Evolutionary conservation across 2,113 vertebrate genomes (phyloP).

Genomic region (Sus scrofa): DNA sequence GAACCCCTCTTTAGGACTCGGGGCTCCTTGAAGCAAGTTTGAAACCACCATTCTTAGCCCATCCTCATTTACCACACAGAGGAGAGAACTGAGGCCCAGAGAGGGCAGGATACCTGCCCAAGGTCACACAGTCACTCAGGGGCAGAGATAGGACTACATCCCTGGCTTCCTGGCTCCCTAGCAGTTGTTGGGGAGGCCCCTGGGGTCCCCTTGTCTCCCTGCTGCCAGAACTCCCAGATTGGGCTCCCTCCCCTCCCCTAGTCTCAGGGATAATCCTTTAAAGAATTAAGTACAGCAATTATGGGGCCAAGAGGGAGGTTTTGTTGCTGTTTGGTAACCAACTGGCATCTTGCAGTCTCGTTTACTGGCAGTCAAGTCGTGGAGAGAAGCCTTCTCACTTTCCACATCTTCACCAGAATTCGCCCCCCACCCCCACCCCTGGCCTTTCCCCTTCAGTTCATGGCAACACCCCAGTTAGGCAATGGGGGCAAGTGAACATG

Average conservation of each 20-base stretch:
- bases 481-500: too few relatives aligned
- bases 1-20: background rate
- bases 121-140: background rate
- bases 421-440: background rate
- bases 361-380: constrained; percentile 59
- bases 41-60: background rate
- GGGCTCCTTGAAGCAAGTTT: background rate
- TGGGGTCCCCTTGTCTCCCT: background rate
- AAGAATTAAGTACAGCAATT: constrained; percentile 89
- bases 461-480: background rate
- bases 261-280: constrained; percentile 87
- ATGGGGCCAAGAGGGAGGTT: constrained; percentile 66
- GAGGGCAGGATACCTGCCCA: background rate
- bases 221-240: constrained; percentile 83
- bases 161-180: background rate
- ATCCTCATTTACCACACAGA: background rate
- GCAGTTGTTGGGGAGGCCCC: background rate
- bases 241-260: background rate
- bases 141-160: background rate
- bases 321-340: constrained; percentile 69
- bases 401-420: constrained; percentile 69
- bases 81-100: background rate
- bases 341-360: constrained; percentile 52
- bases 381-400: constrained; percentile 72
- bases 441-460: background rate